phyloP scores from a whole-genome alignment of 2,797 vertebrate genomes.

The Mormyrus proboscirostris region DNA sequence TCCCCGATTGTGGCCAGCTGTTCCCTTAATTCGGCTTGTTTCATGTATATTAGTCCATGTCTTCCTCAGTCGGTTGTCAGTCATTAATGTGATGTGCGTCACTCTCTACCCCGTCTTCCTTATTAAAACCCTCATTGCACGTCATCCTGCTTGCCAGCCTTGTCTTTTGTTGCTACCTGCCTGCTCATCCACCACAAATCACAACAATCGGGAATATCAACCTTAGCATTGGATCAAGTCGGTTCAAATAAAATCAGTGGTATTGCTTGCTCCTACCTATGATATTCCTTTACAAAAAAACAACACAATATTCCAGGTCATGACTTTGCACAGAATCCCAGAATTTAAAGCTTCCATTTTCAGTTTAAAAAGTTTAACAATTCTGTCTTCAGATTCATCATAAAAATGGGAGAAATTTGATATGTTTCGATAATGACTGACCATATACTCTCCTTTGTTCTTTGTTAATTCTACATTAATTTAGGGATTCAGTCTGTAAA shows the following conservation, averaged over 20 bases:
- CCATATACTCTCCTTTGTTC: neutral
- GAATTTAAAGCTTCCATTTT: neutral
- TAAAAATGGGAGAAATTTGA: neutral
- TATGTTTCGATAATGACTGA: neutral
- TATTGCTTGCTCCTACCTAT: too few species aligned
- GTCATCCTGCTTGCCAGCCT: too few species aligned
- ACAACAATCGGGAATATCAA: neutral
- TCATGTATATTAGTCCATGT: too few species aligned
- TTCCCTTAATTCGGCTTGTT: too few species aligned
- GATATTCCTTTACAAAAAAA: neutral
- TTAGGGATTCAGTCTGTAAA: too few species aligned
- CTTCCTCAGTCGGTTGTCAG: too few species aligned
- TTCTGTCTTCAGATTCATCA: neutral
- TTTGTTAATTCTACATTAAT: neutral
- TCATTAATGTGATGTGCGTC: too few species aligned
- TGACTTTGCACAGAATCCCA: neutral
- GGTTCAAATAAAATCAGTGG: neutral
- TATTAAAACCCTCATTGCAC: too few species aligned
- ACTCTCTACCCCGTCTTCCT: too few species aligned
- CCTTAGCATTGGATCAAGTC: neutral
- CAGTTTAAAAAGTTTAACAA: neutral
- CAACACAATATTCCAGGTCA: neutral
- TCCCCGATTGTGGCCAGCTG: too few species aligned
- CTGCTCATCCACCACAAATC: neutral
- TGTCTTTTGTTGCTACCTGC: too few species aligned